Percentiles rank a stretch among this genome's conserved stretches.
Evolutionary conservation across 2,113 vertebrate genomes (phyloP).

Genomic region (Grus americana): DNA sequence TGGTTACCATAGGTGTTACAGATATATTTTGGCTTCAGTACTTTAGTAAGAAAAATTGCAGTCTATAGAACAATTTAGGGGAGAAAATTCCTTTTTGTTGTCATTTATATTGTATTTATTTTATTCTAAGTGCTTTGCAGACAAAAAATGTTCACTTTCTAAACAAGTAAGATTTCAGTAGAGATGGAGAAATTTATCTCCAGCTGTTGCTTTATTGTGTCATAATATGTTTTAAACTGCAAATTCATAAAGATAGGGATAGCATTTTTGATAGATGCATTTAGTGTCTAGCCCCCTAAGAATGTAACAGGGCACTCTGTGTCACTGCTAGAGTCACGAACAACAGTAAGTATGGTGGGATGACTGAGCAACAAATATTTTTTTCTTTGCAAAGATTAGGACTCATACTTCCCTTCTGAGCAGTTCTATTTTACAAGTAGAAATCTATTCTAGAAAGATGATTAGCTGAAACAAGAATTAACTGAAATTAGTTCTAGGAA

Average conservation of each 20-base stretch:
- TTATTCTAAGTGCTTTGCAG: neutral
- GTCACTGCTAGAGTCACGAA: neutral
- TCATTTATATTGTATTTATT: neutral
- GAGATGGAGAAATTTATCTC: neutral
- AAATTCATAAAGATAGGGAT: neutral
- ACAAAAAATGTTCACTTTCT: neutral
- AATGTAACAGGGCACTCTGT: neutral
- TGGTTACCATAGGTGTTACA: slow-evolving; percentile 55
- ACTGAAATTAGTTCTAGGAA: neutral
- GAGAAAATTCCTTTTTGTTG: slow-evolving; percentile 2
- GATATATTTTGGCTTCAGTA: slow-evolving; percentile 53
- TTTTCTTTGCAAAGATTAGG: neutral
- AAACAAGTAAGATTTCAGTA: neutral
- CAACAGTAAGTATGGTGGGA: neutral
- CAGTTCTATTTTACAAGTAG: neutral
- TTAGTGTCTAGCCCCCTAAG: neutral
- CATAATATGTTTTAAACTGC: neutral
- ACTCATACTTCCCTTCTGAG: neutral
- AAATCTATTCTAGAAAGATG: neutral
- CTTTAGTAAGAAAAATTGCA: slow-evolving; percentile 30
- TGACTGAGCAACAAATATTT: neutral
- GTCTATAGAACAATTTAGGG: slow-evolving; percentile 32
- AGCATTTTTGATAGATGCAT: neutral
- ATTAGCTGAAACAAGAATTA: neutral
- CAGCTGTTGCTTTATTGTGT: neutral